Evolutionary conservation across 2,888 invertebrate species (phyloP), one percentile per base, ranked within the genome.

Genomic region (Leucophora obtusa): DNA sequence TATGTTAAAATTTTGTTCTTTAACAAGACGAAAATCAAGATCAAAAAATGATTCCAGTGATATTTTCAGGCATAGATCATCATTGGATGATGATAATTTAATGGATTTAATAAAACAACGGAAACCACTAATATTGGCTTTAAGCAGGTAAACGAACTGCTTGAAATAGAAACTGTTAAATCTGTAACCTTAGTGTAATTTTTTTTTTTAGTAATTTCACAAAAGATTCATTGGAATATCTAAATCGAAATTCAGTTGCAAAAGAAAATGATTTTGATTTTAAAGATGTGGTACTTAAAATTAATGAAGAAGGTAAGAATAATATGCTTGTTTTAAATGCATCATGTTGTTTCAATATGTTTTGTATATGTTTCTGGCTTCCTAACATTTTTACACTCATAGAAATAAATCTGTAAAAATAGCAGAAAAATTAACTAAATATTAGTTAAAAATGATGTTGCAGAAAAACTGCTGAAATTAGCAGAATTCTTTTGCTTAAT

Each of bases 1-100:
- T 69, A 89, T 89, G 89, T 84, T 89, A 60, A 89, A 89, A 71
- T 89, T 89, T 75, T 89, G 89, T 79, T 89, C 89, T 54, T 70
- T 81, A 69, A 70, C 77, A 21, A 69, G 81, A 62, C 73, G 28
- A 14, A 81, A 77, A 28, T 73, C 77, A 6, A 60, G 69, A 28
- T 8, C 79, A 9, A 21, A 7, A 28, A 28, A 38, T 24, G 47
- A 77, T 43, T 54, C 18, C 11, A 15, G 35, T 14, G 28, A 35
- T 17, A 47, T 54, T 2, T 1, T 59, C 2, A 50, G 10, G 11
- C 24, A 58, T 9, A 66, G 68, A 62, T 50, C 58, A 15, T 66
- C 73, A 10, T 24, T 81, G 10, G 73, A 70, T 21, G 35, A 70
- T 58, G 81, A 73, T 35, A 70, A 62, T 17, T 56, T 81, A 18